Conservation (phyloP, 2,888 invertebrate species). For the Invenusta paracnida region DNA sequence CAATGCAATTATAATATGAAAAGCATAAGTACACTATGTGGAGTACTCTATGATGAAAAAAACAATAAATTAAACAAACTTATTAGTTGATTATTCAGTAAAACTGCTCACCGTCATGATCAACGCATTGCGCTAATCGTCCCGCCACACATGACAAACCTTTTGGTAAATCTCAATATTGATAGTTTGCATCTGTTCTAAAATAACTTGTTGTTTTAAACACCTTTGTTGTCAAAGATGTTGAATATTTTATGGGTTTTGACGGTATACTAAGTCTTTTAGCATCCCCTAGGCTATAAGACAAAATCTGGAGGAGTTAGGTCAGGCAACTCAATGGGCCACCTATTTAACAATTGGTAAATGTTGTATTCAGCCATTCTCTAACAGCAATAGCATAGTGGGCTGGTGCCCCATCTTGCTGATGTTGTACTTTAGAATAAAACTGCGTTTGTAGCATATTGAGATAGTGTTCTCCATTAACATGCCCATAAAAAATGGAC, state of each 20-base stretch:
- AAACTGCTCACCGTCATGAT: constrained; percentile 16
- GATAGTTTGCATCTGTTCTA: constrained; percentile 16
- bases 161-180: background rate
- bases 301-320: background rate
- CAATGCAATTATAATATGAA: no score
- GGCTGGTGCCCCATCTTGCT: constrained; percentile 17
- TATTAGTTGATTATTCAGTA: background rate
- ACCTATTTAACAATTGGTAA: constrained; percentile 7
- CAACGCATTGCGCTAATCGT: background rate
- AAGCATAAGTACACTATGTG: no score
- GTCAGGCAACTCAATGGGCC: background rate
- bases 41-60: no score
- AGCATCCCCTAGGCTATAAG: background rate
- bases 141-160: constrained; percentile 16
- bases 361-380: constrained; percentile 2
- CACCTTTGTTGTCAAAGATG: no score
- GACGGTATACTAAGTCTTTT: background rate
- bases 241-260: background rate
- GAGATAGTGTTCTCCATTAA: constrained; percentile 16
- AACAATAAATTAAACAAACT: background rate
- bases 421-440: background rate
- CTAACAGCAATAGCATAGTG: background rate
- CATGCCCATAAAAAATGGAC: constrained; percentile 1
- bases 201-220: background rate
- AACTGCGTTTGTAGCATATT: constrained; percentile 4